These are phyloP conservation scores for Calyptomena viridis DNA, from an alignment of 2,113 vertebrate genomes.

Conservation along the genomic window DNA sequence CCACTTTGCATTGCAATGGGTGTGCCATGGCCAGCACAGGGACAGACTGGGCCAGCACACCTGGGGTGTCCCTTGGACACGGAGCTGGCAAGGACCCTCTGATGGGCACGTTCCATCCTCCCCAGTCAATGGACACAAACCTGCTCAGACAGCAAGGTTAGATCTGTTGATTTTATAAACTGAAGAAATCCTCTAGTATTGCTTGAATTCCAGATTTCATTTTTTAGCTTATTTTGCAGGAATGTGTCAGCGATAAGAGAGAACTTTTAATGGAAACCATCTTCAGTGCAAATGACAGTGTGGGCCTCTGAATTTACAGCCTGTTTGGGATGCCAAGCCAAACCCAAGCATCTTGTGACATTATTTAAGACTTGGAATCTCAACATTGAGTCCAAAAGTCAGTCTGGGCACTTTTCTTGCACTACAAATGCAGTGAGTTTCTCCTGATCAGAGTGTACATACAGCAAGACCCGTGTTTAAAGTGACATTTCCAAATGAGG, in stretches of 20 bases:
- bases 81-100: background rate
- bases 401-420: background rate
- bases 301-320: background rate
- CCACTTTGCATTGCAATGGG: background rate
- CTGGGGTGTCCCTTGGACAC: background rate
- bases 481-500: background rate
- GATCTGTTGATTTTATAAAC: fast-evolving
- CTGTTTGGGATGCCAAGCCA: background rate
- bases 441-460: background rate
- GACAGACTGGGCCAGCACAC: too few species aligned
- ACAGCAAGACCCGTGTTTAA: background rate
- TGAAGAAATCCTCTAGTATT: background rate
- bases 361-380: background rate
- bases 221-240: background rate
- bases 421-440: background rate
- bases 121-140: background rate
- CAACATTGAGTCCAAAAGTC: background rate
- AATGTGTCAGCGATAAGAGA: background rate
- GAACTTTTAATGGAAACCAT: background rate
- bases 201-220: background rate
- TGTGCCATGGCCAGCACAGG: background rate
- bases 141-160: too few species aligned
- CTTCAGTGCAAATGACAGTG: background rate
- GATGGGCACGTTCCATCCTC: fast-evolving
- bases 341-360: background rate